Percentiles rank a stretch among this genome's conserved stretches.
Conservation (phyloP, 1,140 invertebrate genomes). For the Penaeus japonicus region DNA sequence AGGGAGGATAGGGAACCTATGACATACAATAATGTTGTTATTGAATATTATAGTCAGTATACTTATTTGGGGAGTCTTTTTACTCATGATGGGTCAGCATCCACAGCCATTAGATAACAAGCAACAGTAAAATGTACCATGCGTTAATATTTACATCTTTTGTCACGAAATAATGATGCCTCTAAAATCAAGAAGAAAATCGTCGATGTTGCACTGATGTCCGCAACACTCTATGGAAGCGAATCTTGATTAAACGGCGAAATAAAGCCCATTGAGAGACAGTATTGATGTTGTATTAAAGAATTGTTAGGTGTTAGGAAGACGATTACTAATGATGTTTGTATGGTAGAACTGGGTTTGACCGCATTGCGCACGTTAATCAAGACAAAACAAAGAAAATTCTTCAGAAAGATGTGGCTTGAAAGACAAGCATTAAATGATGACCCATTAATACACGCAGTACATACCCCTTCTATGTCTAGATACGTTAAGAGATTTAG, state of each 20-base stretch:
- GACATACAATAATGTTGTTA: too few relatives aligned
- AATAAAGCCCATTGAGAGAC: constrained; percentile 6
- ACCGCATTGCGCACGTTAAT: not conserved
- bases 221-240: not conserved
- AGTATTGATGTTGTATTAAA: not conserved
- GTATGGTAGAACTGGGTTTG: not conserved
- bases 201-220: not conserved
- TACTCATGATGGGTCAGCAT: not conserved
- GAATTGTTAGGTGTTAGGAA: not conserved
- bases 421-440: constrained; percentile 9
- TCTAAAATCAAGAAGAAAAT: not conserved
- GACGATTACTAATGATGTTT: not conserved
- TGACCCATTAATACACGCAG: not conserved
- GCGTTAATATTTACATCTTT: not conserved
- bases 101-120: not conserved
- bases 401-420: not conserved
- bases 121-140: not conserved
- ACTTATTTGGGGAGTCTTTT: constrained; percentile 13
- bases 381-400: constrained; percentile 18
- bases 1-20: too few relatives aligned
- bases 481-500: too few relatives aligned
- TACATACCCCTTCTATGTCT: not conserved
- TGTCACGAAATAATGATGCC: not conserved
- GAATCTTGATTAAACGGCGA: not conserved
- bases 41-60: not conserved